A percentile compares a stretch with the other conserved stretches of the same genome.
phyloP scores from a whole-genome alignment of 2,888 invertebrate species.

The Drosophila macrothrix region DNA sequence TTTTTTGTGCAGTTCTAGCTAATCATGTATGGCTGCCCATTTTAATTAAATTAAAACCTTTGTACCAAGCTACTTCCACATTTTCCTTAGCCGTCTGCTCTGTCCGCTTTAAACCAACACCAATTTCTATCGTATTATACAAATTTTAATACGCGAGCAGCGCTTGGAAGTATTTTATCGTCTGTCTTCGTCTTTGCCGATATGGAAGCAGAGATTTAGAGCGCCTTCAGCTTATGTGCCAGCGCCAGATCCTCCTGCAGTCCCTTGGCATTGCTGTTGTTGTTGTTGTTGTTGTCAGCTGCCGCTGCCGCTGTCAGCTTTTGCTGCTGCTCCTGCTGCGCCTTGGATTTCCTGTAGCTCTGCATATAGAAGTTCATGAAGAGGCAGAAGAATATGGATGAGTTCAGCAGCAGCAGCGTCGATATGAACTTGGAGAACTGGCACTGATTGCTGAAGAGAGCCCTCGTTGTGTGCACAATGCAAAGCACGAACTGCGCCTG shows the following conservation, averaged over 20 bases:
- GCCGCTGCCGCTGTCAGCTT: constrained; percentile 33
- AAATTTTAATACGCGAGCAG: constrained; percentile 45
- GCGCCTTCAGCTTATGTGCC: constrained; percentile 72
- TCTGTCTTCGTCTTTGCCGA: background rate
- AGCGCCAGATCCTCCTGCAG: constrained; percentile 41
- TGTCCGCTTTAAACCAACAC: constrained; percentile 59
- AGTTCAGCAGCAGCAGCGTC: constrained; percentile 90
- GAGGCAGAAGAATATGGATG: constrained; percentile 94
- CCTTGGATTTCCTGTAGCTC: constrained; percentile 88
- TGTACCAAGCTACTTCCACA: constrained; percentile 71
- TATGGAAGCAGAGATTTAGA: constrained; percentile 45
- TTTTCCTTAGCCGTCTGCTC: constrained; percentile 44
- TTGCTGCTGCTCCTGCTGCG: constrained; percentile 51
- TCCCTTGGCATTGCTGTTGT: constrained; percentile 50
- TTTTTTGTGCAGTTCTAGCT: constrained; percentile 38
- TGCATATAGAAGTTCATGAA: constrained; percentile 96
- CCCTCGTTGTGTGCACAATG: constrained; percentile 84
- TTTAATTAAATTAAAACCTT: constrained; percentile 67
- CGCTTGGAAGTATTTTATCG: constrained; percentile 46
- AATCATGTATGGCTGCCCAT: constrained; percentile 65
- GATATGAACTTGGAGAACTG: constrained; percentile 88
- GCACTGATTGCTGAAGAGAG: constrained; percentile 84
- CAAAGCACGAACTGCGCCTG: constrained; percentile 85
- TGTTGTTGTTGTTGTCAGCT: constrained; percentile 58
- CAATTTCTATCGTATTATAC: constrained; percentile 62